Base-by-base conservation (phyloP, 2,113 vertebrate genomes). In the Phodopus roborovskii region DNA sequence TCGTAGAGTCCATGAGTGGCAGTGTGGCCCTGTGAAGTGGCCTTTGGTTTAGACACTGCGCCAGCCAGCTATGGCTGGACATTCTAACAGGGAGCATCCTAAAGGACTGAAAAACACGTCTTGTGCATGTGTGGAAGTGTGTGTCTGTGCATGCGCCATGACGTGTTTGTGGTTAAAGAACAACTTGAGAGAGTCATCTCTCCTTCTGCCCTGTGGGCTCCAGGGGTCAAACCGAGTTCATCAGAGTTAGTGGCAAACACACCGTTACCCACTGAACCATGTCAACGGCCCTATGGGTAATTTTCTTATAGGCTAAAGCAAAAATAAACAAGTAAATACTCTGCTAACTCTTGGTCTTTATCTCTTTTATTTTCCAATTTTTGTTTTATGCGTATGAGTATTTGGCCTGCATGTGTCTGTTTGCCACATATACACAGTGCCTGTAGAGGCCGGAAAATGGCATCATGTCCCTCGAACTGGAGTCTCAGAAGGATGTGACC, bases 31-130 rank as follows among this genome's bases (percentile, higher is more conserved):
- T 2, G 2, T 1, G 33, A 60, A 66, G 53, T 66, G 73, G 50
- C 45, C 9, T 3, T 11, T 3, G 53, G 26, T 26, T 42, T 50
- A 42, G 0, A 0, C 8, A 3, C 73, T 39, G 71, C 4, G 4
- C 11, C 68, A 88, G 64, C 68, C 7, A 33, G 20, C 36, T 60
- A 15, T 1, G 5, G 33, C 2, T 83, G n/a, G 8, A 8, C 26
- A 16, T 42, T 39, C 48, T 48, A 17, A 36, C 13, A 75, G 53
- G 15, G 42, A 28, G 26, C 3, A 11, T 20, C 33, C 56, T 50
- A 36, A 60, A 74, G 66, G 12, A 56, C 39, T 22, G 17, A 19
- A 79, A 73, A 9, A 20, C 33, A 48, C 17, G 1, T 4, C 53
- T 39, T 12, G 74, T 50, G 74, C 33, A 8, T 70, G 68, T 33